phyloP scores from a whole-genome alignment of 2,113 vertebrate genomes.

The Entelurus aequoreus region DNA sequence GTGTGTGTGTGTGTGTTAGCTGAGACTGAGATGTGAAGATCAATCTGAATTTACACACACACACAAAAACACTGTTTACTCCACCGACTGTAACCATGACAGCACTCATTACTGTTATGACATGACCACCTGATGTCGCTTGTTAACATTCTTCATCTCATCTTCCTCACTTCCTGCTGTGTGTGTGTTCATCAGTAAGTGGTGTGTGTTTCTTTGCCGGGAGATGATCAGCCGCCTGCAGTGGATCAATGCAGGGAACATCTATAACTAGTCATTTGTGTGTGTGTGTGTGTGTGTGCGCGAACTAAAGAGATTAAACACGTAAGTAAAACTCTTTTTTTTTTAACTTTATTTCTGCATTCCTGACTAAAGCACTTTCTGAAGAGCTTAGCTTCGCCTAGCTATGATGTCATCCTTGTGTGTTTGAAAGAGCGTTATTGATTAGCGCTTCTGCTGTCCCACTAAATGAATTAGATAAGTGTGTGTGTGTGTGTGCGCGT shows the following conservation, averaged over 20 bases:
- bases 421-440: conserved; percentile 6
- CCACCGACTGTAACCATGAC: background rate
- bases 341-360: too few species aligned
- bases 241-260: conserved; percentile 30
- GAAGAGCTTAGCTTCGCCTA: background rate
- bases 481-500: conserved; percentile 11
- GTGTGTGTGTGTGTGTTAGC: background rate
- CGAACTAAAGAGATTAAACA: too few species aligned
- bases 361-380: too few species aligned
- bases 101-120: background rate
- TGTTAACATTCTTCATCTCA: background rate
- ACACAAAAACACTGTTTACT: too few species aligned
- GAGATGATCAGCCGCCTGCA: conserved; percentile 46
- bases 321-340: too few species aligned
- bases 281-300: background rate
- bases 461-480: conserved; percentile 35
- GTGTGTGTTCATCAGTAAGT: conserved; percentile 40
- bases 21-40: too few species aligned
- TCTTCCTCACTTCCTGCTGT: background rate
- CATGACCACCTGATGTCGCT: background rate
- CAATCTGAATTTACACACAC: too few species aligned
- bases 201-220: conserved; percentile 33
- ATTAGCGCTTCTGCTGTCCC: conserved; percentile 24
- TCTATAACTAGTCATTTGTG: conserved; percentile 24
- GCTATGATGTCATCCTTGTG: background rate